Evolutionary conservation across 2,113 vertebrate genomes (phyloP).

Genomic region (Rutilus rutilus): DNA sequence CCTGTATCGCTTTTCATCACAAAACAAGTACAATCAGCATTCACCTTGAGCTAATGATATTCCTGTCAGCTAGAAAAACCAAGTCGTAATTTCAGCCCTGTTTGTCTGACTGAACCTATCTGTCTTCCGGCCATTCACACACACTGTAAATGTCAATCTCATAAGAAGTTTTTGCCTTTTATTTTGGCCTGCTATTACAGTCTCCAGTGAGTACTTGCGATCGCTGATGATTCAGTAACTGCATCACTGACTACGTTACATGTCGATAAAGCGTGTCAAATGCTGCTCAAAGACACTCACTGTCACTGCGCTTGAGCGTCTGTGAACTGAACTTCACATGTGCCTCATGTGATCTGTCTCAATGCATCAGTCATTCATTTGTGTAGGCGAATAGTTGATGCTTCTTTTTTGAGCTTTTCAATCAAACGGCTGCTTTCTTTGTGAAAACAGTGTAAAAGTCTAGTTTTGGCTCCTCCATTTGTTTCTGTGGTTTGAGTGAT

Average conservation of each 20-base stretch:
- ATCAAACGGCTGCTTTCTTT: not conserved
- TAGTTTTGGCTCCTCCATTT: not conserved
- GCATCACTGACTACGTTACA: not conserved
- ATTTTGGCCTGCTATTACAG: not conserved
- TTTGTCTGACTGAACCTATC: not conserved
- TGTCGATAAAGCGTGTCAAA: not conserved
- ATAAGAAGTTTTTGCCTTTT: not conserved
- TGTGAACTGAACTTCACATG: not conserved
- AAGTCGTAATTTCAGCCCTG: not conserved
- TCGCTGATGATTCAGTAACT: not conserved
- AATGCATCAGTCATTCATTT: not conserved
- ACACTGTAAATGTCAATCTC: not conserved
- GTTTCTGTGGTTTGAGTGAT: not conserved
- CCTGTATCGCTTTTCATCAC: conserved; percentile 18
- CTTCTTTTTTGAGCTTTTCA: not conserved
- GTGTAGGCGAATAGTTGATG: not conserved
- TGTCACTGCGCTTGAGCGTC: not conserved
- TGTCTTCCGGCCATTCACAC: not conserved
- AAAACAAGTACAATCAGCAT: conserved; percentile 13
- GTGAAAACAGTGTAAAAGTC: not conserved
- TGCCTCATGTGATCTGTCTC: not conserved
- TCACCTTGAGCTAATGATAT: conserved; percentile 30
- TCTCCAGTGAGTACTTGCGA: not conserved
- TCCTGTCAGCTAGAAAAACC: not conserved
- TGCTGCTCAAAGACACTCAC: not conserved